Conservation (phyloP, 2,113 vertebrate species). For the Alouatta palliata region DNA sequence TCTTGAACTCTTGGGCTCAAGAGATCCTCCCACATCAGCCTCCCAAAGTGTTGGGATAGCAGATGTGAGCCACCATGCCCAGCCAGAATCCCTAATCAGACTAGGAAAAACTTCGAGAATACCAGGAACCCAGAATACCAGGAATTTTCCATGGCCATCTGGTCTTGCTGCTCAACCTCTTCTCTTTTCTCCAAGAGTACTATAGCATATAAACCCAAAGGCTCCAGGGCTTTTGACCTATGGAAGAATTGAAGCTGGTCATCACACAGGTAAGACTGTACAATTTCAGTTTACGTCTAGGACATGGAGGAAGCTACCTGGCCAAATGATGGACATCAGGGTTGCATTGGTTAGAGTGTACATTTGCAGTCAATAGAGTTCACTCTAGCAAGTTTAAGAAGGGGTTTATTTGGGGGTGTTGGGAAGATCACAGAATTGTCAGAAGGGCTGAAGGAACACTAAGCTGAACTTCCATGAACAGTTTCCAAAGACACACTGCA, state of each 20-base stretch:
- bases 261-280: background rate
- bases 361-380: background rate
- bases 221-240: background rate
- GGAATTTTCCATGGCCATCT: background rate
- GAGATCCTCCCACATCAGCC: no score
- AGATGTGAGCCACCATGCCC: no score
- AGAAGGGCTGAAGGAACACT: background rate
- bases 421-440: background rate
- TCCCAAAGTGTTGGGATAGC: no score
- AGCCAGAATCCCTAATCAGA: background rate
- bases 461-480: background rate
- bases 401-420: background rate
- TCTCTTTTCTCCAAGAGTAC: background rate
- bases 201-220: background rate
- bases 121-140: background rate
- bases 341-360: background rate
- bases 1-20: no score
- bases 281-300: background rate
- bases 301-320: background rate
- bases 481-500: background rate
- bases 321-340: background rate
- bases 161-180: background rate
- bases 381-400: background rate
- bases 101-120: background rate
- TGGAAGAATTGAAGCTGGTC: background rate